Evolutionary conservation across 2,113 vertebrate genomes (phyloP).

Genomic region (Candoia aspera): DNA sequence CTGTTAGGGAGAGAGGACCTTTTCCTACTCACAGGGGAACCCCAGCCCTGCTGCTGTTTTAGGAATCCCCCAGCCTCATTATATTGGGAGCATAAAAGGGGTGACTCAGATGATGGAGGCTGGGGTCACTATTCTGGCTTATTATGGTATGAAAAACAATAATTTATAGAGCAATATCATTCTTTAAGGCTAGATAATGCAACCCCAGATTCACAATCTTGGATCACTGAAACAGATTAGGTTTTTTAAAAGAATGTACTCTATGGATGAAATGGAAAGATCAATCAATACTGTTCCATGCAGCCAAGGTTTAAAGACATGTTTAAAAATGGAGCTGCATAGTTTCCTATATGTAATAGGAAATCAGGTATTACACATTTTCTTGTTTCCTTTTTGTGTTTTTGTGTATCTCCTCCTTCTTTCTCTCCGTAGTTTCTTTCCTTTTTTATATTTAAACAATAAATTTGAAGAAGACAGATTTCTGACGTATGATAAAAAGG

Average conservation of each 20-base stretch:
- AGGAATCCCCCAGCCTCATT: not conserved
- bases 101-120: not conserved
- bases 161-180: not conserved
- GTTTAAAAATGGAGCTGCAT: not conserved
- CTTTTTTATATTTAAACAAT: not conserved
- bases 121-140: not conserved
- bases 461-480: not conserved
- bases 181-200: not conserved
- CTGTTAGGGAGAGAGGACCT: not conserved
- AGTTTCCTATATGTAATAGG: not conserved
- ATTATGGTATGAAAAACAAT: not conserved
- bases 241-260: not conserved
- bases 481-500: not conserved
- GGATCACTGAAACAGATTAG: not conserved
- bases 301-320: not conserved
- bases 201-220: not conserved
- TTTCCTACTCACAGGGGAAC: not conserved
- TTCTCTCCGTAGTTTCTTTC: not conserved
- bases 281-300: not conserved
- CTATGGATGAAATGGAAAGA: not conserved
- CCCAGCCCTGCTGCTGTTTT: not conserved
- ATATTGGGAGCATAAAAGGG: not conserved
- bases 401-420: not conserved
- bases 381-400: not conserved
- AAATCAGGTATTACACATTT: not conserved